These are phyloP conservation scores for Phallusia fumigata DNA, from an alignment of 23 tunicate genomes.

Conservation along the genomic window DNA sequence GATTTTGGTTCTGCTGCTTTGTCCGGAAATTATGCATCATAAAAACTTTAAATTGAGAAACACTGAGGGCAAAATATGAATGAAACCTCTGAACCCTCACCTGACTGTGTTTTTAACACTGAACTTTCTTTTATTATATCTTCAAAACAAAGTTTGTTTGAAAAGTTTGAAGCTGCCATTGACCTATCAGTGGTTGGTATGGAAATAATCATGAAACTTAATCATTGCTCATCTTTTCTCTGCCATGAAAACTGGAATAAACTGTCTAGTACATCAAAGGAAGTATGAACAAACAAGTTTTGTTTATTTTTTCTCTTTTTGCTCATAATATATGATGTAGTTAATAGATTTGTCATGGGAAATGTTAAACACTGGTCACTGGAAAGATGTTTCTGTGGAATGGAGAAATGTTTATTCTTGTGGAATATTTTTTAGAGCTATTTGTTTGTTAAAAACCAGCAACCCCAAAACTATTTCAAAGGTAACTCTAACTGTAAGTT, in stretches of 20 bases:
- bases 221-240: neutral
- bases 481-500: neutral
- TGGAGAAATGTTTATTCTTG: constrained; percentile 56
- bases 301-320: neutral
- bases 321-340: neutral
- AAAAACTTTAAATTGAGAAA: neutral
- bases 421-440: constrained; percentile 61
- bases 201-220: neutral
- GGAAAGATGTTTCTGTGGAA: constrained; percentile 75
- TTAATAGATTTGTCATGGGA: constrained; percentile 75
- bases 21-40: constrained; percentile 66
- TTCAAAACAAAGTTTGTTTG: constrained; percentile 8
- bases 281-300: neutral
- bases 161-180: neutral
- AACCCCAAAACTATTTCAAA: neutral
- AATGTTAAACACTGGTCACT: constrained; percentile 70
- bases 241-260: neutral
- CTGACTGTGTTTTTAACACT: neutral
- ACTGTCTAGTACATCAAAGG: neutral
- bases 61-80: neutral
- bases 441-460: constrained; percentile 13
- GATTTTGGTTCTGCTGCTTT: constrained; percentile 86
- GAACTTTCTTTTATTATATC: neutral
- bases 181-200: neutral
- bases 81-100: neutral